Percentiles rank a stretch among this genome's conserved stretches.
phyloP scores from a whole-genome alignment of 2,888 invertebrate genomes.

The Aphrophora alni region DNA sequence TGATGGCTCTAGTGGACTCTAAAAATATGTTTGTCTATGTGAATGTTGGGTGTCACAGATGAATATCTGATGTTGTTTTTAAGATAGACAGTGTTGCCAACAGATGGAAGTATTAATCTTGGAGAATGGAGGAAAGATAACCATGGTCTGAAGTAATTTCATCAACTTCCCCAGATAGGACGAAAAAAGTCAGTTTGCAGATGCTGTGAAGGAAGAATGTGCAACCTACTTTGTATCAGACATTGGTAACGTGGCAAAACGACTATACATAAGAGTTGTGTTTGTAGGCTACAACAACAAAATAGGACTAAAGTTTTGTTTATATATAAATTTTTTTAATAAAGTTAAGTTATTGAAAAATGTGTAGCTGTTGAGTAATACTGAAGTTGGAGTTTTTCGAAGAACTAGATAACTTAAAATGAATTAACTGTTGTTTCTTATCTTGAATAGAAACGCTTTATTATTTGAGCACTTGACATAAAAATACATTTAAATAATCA shows the following conservation, averaged over 20 bases:
- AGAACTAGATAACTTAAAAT: no score
- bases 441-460: no score
- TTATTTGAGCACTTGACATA: no score
- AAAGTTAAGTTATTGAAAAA: no score
- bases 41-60: conserved; percentile 16
- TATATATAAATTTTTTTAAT: no score
- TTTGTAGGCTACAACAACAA: no score
- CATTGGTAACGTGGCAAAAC: not conserved
- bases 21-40: not conserved
- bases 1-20: conserved; percentile 20
- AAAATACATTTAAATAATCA: no score
- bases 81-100: conserved; percentile 20
- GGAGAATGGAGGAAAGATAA: conserved; percentile 29
- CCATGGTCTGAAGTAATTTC: not conserved
- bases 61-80: conserved; percentile 12
- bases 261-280: no score
- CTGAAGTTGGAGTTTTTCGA: no score
- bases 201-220: conserved; percentile 12
- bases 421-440: no score
- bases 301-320: no score
- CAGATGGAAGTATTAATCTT: conserved; percentile 26
- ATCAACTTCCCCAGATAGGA: conserved; percentile 7
- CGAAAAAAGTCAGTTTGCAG: conserved; percentile 10
- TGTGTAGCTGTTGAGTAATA: no score
- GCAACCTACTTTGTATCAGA: conserved; percentile 11